A percentile compares a stretch with the other conserved stretches of the same genome.
phyloP scores from a whole-genome alignment of 2,888 invertebrate genomes.

The Nephrotoma appendiculata region DNA sequence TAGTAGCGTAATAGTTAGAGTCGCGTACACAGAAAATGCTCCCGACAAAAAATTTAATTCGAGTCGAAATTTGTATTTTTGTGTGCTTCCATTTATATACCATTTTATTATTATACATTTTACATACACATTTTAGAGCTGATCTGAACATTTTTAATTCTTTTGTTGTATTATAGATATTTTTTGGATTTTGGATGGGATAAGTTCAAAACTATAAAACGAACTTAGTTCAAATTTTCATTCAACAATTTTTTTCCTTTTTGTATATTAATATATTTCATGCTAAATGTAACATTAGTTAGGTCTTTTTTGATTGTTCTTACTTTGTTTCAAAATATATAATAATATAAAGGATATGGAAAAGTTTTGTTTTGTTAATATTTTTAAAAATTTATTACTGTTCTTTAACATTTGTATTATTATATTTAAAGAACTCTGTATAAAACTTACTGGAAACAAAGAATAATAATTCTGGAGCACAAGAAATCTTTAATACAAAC shows the following conservation, averaged over 20 bases:
- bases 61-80: too few relatives aligned
- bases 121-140: neutral
- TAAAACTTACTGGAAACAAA: neutral
- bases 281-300: neutral
- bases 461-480: neutral
- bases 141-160: neutral
- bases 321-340: neutral
- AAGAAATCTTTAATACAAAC: neutral
- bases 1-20: too few relatives aligned
- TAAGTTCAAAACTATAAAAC: neutral
- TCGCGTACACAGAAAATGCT: too few relatives aligned
- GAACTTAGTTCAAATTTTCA: neutral
- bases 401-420: neutral
- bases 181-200: neutral
- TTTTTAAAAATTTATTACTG: neutral
- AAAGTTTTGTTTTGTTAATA: neutral
- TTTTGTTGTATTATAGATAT: neutral
- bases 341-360: neutral
- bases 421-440: neutral
- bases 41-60: too few relatives aligned
- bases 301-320: neutral
- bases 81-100: too few relatives aligned
- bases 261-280: neutral
- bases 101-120: too few relatives aligned
- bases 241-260: neutral